Percentiles rank a stretch among this genome's conserved stretches.
phyloP scores from a whole-genome alignment of 2,888 invertebrate species.

The Biston betularia region DNA sequence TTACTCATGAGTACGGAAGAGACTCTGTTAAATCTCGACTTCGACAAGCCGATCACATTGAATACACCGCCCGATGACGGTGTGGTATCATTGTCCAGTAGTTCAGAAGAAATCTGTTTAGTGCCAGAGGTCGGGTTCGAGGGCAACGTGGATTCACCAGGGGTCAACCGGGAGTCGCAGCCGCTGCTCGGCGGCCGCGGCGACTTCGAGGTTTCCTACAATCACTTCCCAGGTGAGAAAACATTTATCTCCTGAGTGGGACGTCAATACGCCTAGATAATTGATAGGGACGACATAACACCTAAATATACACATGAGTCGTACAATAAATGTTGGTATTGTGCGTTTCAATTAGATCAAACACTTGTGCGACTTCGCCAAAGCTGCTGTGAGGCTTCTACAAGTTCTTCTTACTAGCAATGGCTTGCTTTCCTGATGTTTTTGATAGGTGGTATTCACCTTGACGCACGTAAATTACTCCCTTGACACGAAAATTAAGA shows the following conservation, averaged over 20 bases:
- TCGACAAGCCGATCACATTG: conserved; percentile 83
- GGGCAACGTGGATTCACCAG: conserved; percentile 93
- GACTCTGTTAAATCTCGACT: conserved; percentile 88
- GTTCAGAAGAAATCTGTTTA: conserved; percentile 90
- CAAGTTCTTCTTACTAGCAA: conserved; percentile 7
- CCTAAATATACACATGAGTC: conserved; percentile 38
- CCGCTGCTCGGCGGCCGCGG: conserved; percentile 95
- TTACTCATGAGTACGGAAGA: conserved; percentile 88
- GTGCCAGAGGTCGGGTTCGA: conserved; percentile 94
- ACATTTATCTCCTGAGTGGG: conserved; percentile 36
- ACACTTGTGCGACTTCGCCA: conserved; percentile 61
- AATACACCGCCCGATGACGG: conserved; percentile 84
- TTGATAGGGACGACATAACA: conserved; percentile 48
- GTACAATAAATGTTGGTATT: conserved; percentile 18
- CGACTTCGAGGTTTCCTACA: conserved; percentile 91
- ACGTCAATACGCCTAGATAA: conserved; percentile 49
- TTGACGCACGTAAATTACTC: conserved; percentile 49
- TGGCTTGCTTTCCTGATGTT: conserved; percentile 48
- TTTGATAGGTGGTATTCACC: conserved; percentile 56
- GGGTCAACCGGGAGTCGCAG: conserved; percentile 96
- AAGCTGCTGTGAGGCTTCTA: conserved; percentile 59
- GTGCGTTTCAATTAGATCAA: conserved; percentile 23
- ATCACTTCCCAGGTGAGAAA: conserved; percentile 93
- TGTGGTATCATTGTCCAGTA: conserved; percentile 86
- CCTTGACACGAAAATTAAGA: conserved; percentile 41